phyloP scores from a whole-genome alignment of 2,888 invertebrate species.

The Andrena flavipes region DNA sequence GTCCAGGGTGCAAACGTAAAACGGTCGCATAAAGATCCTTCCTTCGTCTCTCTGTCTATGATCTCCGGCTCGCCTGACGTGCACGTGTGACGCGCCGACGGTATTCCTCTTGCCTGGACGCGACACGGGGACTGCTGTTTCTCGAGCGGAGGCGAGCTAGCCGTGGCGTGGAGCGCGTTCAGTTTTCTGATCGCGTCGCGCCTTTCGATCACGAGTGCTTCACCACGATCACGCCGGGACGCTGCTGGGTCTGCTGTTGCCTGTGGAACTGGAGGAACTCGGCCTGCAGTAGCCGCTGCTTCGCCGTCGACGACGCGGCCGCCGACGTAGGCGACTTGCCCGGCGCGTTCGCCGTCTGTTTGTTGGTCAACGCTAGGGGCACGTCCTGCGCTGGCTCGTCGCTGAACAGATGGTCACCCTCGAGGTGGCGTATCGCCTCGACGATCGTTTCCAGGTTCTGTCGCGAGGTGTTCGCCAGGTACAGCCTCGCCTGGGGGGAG shows the following conservation, averaged over 20 bases:
- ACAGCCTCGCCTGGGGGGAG: slow-evolving; percentile 86
- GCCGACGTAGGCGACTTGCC: slow-evolving; percentile 84
- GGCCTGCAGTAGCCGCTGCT: slow-evolving; percentile 85
- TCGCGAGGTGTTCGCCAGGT: slow-evolving; percentile 91
- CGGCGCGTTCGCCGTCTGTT: slow-evolving; percentile 67
- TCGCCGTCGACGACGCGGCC: slow-evolving; percentile 85
- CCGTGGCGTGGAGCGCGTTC: slow-evolving; percentile 56
- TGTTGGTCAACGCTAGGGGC: slow-evolving; percentile 82
- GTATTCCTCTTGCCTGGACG: slow-evolving; percentile 47
- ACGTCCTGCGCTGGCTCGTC: slow-evolving; percentile 87
- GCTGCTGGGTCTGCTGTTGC: slow-evolving; percentile 86
- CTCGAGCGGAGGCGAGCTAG: slow-evolving; percentile 54
- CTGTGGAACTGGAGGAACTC: slow-evolving; percentile 88
- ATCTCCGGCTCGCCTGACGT: not conserved
- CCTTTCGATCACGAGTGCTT: slow-evolving; percentile 89
- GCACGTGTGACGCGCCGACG: slow-evolving; percentile 14
- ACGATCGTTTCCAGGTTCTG: slow-evolving; percentile 99
- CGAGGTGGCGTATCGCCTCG: slow-evolving; percentile 98
- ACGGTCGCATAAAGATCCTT: slow-evolving; percentile 32
- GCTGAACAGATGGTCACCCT: slow-evolving; percentile 97
- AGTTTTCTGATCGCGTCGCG: slow-evolving; percentile 74
- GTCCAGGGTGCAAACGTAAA: slow-evolving; percentile 42
- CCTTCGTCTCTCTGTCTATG: not conserved
- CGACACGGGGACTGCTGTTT: slow-evolving; percentile 40
- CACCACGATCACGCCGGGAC: slow-evolving; percentile 96